Percentiles rank a stretch among this genome's conserved stretches.
Evolutionary conservation across 2,888 invertebrate genomes (phyloP).

Genomic region (Hydriomena furcata): DNA sequence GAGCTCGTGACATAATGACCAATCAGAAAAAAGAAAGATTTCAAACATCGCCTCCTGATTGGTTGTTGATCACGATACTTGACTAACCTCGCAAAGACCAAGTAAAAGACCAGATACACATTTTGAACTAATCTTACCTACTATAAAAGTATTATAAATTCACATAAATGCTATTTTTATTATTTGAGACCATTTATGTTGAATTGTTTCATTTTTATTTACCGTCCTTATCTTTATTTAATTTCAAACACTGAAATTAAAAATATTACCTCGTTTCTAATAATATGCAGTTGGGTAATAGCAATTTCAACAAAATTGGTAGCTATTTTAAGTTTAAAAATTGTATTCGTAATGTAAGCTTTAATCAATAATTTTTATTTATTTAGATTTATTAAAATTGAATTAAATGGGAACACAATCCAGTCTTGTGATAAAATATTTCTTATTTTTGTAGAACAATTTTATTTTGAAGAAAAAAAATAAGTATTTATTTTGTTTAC

Average conservation of each 20-base stretch:
- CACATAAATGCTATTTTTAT: constrained; percentile 2
- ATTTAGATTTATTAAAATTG: constrained; percentile 62
- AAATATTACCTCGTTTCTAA: constrained; percentile 9
- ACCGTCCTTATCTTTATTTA: constrained; percentile 17
- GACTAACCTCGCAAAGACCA: constrained; percentile 40
- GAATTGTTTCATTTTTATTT: constrained; percentile 4
- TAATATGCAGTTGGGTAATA: constrained; percentile 14
- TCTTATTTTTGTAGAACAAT: constrained; percentile 48
- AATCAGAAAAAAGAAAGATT: constrained; percentile 32
- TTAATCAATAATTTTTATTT: constrained; percentile 67
- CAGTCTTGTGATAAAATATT: constrained; percentile 79
- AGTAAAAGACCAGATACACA: constrained; percentile 41
- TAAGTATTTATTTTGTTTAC: constrained; percentile 51
- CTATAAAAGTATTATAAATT: constrained; percentile 15
- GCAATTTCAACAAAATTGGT: constrained; percentile 25
- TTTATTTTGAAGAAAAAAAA: constrained; percentile 34
- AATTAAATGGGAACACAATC: constrained; percentile 66
- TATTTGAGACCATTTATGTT: constrained; percentile 4
- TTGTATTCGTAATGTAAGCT: constrained; percentile 60
- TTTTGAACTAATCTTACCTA: constrained; percentile 29
- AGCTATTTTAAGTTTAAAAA: constrained; percentile 24
- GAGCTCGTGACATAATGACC: constrained; percentile 14
- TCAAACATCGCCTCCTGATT: constrained; percentile 34
- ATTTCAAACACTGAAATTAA: constrained; percentile 9
- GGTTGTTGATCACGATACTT: constrained; percentile 31